Percentiles rank a stretch among this genome's conserved stretches.
Conservation (phyloP, 2,113 vertebrate genomes). For the Carassius gibelio region DNA sequence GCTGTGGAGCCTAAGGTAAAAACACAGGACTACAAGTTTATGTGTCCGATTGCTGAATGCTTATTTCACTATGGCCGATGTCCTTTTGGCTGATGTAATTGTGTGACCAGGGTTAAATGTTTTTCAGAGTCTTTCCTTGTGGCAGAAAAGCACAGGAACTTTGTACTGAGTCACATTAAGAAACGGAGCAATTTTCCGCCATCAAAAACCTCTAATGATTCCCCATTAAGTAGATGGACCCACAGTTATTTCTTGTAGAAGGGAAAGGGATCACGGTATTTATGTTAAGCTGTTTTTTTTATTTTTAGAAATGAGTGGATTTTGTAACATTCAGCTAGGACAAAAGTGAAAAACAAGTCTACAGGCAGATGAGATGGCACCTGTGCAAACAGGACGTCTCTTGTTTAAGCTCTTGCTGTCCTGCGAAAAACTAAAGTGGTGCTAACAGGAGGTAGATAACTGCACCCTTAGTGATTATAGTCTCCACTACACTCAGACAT, state of each 20-base stretch:
- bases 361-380: conserved; percentile 67
- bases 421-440: conserved; percentile 17
- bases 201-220: conserved; percentile 71
- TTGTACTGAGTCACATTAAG: conserved; percentile 65
- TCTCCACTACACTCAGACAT: not conserved
- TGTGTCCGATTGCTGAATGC: conserved; percentile 37
- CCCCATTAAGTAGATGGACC: conserved; percentile 61
- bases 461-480: conserved; percentile 27
- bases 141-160: conserved; percentile 59
- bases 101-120: conserved; percentile 34
- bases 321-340: conserved; percentile 52
- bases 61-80: conserved; percentile 48
- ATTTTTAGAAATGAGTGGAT: too few relatives aligned
- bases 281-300: conserved; percentile 53
- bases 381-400: conserved; percentile 73
- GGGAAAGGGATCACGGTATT: conserved; percentile 62
- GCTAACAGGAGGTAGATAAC: conserved; percentile 11
- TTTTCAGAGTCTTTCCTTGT: conserved; percentile 11
- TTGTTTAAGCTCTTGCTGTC: conserved; percentile 57
- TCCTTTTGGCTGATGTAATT: conserved; percentile 52
- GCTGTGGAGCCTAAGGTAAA: conserved; percentile 57
- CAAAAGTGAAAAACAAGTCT: conserved; percentile 69
- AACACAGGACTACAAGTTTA: conserved; percentile 41
- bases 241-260: conserved; percentile 42
- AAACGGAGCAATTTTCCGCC: conserved; percentile 69